phyloP scores from a whole-genome alignment of 2,113 vertebrate species.

The Corythaixoides concolor region DNA sequence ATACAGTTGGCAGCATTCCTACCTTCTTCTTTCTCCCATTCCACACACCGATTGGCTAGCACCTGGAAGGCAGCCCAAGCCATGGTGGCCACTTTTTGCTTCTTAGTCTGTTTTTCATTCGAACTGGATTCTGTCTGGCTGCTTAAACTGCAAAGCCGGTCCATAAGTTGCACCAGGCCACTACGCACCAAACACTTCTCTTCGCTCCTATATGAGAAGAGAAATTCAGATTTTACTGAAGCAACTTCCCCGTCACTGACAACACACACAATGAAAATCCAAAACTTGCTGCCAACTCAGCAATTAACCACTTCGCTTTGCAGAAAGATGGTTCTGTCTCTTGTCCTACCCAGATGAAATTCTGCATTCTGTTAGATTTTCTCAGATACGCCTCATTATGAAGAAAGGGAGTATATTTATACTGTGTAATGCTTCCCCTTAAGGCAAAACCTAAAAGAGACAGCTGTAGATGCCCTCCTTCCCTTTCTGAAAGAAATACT shows the following conservation, averaged over 20 bases:
- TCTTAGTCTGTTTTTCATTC: constrained; percentile 95
- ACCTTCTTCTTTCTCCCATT: constrained; percentile 99
- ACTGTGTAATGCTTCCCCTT: background rate
- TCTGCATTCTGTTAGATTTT: background rate
- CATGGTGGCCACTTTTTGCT: constrained; percentile 98
- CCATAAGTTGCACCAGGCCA: constrained; percentile 97
- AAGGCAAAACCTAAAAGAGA: background rate
- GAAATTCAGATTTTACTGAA: background rate
- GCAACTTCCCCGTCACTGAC: background rate
- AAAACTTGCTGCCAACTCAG: background rate
- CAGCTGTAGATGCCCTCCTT: background rate
- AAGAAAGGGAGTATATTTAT: background rate
- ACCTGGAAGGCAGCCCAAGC: constrained; percentile 99
- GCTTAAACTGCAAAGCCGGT: constrained; percentile 92
- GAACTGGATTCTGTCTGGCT: constrained; percentile 93
- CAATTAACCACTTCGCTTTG: background rate
- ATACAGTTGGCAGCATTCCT: background rate
- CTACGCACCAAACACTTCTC: constrained; percentile 97
- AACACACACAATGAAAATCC: background rate
- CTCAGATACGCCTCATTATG: background rate
- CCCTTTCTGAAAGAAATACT: background rate
- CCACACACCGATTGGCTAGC: constrained; percentile 95
- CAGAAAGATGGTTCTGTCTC: background rate
- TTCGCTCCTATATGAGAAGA: constrained; percentile 82
- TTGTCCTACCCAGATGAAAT: background rate